A percentile compares a stretch with the other conserved stretches of the same genome.
These are phyloP conservation scores for Drosophila kambysellisi DNA, from an alignment of 2,888 invertebrate genomes.

Conservation along the genomic window DNA sequence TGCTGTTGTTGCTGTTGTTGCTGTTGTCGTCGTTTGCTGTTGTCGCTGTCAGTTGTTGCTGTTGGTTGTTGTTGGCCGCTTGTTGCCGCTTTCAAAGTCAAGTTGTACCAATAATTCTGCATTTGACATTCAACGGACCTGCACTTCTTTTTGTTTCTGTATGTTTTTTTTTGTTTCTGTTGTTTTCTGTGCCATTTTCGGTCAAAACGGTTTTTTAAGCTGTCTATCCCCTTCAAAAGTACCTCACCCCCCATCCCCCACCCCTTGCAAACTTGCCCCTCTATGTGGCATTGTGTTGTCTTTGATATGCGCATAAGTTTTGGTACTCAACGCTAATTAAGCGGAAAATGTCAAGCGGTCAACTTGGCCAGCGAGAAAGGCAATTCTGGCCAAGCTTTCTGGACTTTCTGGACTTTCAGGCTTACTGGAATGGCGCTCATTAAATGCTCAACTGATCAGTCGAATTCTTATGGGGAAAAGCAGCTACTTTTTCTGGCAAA, in stretches of 20 bases:
- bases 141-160: conserved; percentile 31
- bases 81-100: conserved; percentile 64
- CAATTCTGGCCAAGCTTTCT: conserved; percentile 25
- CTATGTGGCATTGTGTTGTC: conserved; percentile 44
- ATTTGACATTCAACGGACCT: conserved; percentile 74
- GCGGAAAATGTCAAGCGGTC: conserved; percentile 45
- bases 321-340: conserved; percentile 61
- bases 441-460: conserved; percentile 40
- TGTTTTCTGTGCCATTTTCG: conserved; percentile 43
- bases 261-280: not conserved
- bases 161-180: conserved; percentile 33
- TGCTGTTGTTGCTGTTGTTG: conserved; percentile 58
- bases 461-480: conserved; percentile 18
- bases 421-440: conserved; percentile 35
- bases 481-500: not conserved
- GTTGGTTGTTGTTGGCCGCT: conserved; percentile 59
- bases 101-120: conserved; percentile 78
- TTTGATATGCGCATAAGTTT: conserved; percentile 43
- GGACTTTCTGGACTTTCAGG: conserved; percentile 18
- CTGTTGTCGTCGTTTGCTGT: conserved; percentile 55
- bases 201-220: conserved; percentile 67
- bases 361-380: conserved; percentile 31
- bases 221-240: conserved; percentile 1
- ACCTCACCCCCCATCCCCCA: not conserved
- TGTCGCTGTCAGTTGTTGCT: conserved; percentile 50